Percentiles rank a stretch among this genome's conserved stretches.
phyloP scores from a whole-genome alignment of 2,888 invertebrate genomes.

The Drosophila hawaiiensis region DNA sequence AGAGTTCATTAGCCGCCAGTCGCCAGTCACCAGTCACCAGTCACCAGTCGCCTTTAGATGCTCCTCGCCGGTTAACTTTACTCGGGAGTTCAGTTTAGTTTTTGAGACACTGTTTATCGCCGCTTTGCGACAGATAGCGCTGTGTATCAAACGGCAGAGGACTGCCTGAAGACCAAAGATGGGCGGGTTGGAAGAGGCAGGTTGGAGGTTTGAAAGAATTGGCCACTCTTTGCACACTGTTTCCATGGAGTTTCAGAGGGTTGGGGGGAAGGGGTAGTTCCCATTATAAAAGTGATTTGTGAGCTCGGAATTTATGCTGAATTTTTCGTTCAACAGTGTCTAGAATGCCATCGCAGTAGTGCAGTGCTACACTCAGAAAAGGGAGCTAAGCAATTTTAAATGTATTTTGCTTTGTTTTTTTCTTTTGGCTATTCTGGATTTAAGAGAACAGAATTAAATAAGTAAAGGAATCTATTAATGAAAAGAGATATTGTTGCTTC shows the following conservation, averaged over 20 bases:
- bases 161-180: background rate
- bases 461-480: background rate
- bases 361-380: constrained; percentile 3
- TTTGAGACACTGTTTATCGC: constrained; percentile 53
- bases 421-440: background rate
- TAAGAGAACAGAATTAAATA: background rate
- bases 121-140: constrained; percentile 56
- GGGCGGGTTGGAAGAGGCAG: background rate
- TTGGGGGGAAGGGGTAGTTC: background rate
- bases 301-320: constrained; percentile 68
- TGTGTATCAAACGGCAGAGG: constrained; percentile 29
- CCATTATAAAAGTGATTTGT: constrained; percentile 79
- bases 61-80: background rate
- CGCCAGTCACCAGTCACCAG: background rate
- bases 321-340: constrained; percentile 47
- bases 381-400: background rate
- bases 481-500: background rate
- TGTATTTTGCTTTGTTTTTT: background rate
- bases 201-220: constrained; percentile 5
- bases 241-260: background rate
- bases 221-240: background rate
- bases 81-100: background rate
- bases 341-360: constrained; percentile 28
- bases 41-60: constrained; percentile 5
- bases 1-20: constrained; percentile 65